phyloP scores from a whole-genome alignment of 1,140 invertebrate genomes.

The Platorchestia sp. region DNA sequence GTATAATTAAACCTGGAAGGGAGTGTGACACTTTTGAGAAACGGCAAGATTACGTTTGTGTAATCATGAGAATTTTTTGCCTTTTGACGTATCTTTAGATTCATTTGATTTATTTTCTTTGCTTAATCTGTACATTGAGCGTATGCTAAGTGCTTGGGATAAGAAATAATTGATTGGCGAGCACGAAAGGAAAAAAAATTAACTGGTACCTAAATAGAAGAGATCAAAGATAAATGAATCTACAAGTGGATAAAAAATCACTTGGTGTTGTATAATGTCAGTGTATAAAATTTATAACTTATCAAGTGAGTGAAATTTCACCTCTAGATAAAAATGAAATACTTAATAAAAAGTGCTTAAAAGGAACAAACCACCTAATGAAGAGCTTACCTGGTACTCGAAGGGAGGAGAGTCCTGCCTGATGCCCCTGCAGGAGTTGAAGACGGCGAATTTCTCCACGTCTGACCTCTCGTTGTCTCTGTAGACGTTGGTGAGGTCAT shows the following conservation, averaged over 20 bases:
- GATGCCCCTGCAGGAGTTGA: slow-evolving; percentile 78
- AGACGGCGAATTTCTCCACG: slow-evolving; percentile 78
- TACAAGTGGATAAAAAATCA: neutral
- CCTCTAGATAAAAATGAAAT: neutral
- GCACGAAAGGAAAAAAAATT: neutral
- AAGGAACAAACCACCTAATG: neutral
- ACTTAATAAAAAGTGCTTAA: neutral
- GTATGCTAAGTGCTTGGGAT: neutral
- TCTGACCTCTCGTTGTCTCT: slow-evolving; percentile 69
- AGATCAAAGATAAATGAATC: neutral
- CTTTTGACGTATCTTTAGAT: neutral
- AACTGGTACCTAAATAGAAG: neutral
- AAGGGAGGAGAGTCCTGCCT: slow-evolving; percentile 72
- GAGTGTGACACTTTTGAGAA: neutral
- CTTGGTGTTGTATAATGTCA: too few species aligned
- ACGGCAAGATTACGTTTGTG: neutral
- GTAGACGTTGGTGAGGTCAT: slow-evolving; percentile 62
- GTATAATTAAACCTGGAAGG: neutral
- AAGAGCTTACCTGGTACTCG: slow-evolving; percentile 60
- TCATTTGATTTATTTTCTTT: neutral
- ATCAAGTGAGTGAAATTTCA: neutral
- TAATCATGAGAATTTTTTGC: neutral
- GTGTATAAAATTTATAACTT: neutral
- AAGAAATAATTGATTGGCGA: neutral
- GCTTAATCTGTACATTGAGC: neutral